Conservation (phyloP, 1,140 invertebrate species). For the Anoplolepis gracilipes region DNA sequence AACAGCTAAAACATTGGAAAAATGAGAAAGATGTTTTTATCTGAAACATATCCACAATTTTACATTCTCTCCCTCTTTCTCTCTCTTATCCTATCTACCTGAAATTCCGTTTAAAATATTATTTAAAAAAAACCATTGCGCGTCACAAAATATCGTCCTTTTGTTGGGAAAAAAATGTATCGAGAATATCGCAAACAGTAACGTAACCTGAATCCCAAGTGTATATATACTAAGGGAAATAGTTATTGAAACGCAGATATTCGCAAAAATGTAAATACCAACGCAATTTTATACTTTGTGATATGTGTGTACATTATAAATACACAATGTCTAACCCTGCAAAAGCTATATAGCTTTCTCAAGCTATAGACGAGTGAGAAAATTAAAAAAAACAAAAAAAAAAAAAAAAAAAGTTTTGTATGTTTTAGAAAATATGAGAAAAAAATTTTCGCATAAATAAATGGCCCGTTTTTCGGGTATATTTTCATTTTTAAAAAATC, state of each 20-base stretch:
- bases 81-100: neutral
- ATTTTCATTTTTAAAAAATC: conserved; percentile 1
- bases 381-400: neutral
- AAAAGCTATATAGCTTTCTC: neutral
- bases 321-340: neutral
- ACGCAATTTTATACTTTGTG: neutral
- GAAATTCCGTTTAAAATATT: conserved; percentile 33
- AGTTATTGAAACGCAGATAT: conserved; percentile 40
- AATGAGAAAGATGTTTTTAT: neutral
- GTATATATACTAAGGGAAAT: conserved; percentile 29
- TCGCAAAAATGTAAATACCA: conserved; percentile 28
- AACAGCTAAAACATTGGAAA: neutral
- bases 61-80: neutral
- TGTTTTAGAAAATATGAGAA: neutral
- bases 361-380: neutral
- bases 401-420: neutral
- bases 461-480: neutral
- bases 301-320: neutral
- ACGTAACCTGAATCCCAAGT: conserved; percentile 30
- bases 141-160: neutral
- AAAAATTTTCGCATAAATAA: neutral
- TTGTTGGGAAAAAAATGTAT: conserved; percentile 34
- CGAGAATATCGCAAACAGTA: conserved; percentile 27
- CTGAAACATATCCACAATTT: neutral
- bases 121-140: conserved; percentile 7